Conservation (phyloP, 2,797 vertebrate genomes). For the Sebastes hopkinsi region DNA sequence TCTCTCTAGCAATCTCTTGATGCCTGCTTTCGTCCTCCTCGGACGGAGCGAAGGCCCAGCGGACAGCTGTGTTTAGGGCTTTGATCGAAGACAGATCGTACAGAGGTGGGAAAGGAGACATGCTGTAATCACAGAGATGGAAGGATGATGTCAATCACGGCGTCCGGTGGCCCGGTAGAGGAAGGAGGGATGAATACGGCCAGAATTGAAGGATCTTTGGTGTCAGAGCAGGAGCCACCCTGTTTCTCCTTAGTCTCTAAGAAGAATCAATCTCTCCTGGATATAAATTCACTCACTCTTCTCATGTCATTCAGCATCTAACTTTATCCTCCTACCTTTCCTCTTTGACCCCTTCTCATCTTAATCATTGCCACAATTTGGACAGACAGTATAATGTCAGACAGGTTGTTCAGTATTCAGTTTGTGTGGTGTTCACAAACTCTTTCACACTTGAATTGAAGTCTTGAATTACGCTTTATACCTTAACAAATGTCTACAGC, state of each 20-base stretch:
- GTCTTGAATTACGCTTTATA: neutral
- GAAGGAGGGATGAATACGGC: conserved; percentile 24
- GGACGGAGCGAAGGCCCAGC: conserved; percentile 30
- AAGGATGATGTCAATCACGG: conserved; percentile 60
- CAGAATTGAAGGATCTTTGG: conserved; percentile 55
- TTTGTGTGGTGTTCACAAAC: conserved; percentile 1
- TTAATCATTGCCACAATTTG: conserved; percentile 56
- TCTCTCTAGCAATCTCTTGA: conserved; percentile 36
- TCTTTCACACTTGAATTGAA: neutral
- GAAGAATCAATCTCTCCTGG: conserved; percentile 60
- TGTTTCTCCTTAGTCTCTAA: conserved; percentile 37
- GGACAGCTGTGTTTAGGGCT: conserved; percentile 43
- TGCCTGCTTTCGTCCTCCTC: conserved; percentile 6
- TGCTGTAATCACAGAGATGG: conserved; percentile 63
- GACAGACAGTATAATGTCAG: conserved; percentile 4
- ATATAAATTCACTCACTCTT: conserved; percentile 53
- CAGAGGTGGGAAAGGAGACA: conserved; percentile 48
- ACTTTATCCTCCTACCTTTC: conserved; percentile 53
- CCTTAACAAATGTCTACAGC: neutral
- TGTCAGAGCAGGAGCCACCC: conserved; percentile 61
- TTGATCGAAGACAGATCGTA: conserved; percentile 51
- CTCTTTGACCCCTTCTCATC: conserved; percentile 56
- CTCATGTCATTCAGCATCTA: conserved; percentile 57
- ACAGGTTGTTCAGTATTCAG: neutral
- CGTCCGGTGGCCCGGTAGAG: conserved; percentile 18